A percentile compares a stretch with the other conserved stretches of the same genome.
These are phyloP conservation scores for Apaloderma vittatum DNA, from an alignment of 2,113 vertebrate genomes.

Conservation along the genomic window DNA sequence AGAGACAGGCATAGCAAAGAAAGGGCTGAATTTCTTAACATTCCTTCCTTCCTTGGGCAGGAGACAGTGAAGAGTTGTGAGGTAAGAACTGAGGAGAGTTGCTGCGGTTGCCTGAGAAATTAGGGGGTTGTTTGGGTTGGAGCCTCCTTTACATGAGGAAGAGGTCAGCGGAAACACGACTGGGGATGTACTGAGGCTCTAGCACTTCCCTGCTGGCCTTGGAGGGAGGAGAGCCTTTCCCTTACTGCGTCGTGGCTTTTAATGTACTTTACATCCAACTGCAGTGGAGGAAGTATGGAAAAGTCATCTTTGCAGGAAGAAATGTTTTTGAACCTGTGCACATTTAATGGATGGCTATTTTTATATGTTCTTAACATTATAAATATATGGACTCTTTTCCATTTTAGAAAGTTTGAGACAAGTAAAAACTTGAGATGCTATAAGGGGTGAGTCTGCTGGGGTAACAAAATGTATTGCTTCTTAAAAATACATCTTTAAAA, in stretches of 20 bases:
- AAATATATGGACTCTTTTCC: slow-evolving; percentile 30
- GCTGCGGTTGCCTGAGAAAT: not conserved
- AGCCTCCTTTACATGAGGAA: not conserved
- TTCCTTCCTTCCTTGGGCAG: not conserved
- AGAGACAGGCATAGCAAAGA: not conserved
- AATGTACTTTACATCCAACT: slow-evolving; percentile 13
- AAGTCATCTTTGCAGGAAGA: slow-evolving; percentile 53
- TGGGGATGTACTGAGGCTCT: not conserved
- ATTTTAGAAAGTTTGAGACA: not conserved
- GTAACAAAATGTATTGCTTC: not conserved
- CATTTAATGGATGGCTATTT: slow-evolving; percentile 48
- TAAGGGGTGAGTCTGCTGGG: not conserved
- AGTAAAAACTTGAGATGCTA: not conserved
- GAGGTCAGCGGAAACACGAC: slow-evolving; percentile 54
- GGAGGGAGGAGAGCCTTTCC: slow-evolving; percentile 42
- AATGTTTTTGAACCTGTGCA: slow-evolving; percentile 13
- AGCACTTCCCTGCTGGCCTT: slow-evolving; percentile 2
- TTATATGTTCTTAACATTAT: not conserved
- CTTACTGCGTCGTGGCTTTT: slow-evolving; percentile 9
- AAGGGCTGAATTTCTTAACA: not conserved
- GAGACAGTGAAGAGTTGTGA: not conserved
- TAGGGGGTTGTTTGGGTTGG: not conserved
- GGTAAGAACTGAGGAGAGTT: not conserved
- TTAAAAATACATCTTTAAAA: not conserved
- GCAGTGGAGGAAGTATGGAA: slow-evolving; percentile 54